These are phyloP conservation scores for Oostethus manadensis DNA, from an alignment of 2,113 vertebrate genomes.

Conservation along the genomic window DNA sequence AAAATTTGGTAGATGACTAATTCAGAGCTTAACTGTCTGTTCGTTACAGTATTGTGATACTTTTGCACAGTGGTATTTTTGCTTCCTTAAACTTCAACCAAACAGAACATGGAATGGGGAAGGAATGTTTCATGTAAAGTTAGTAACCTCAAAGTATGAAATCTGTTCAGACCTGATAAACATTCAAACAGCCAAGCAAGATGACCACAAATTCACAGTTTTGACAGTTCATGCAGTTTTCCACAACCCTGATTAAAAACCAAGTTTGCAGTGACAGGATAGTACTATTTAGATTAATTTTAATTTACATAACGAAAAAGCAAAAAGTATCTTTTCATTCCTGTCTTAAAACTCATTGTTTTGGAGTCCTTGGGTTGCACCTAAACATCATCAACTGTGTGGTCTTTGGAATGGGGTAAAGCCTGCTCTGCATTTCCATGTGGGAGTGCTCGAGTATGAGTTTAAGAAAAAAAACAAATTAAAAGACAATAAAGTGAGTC, in stretches of 20 bases:
- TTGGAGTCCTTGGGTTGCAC: neutral
- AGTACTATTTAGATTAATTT: neutral
- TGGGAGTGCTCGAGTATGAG: slow-evolving; percentile 3
- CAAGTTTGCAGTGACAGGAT: neutral
- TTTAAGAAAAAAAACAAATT: slow-evolving; percentile 2
- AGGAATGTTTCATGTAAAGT: neutral
- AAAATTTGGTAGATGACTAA: too few relatives aligned
- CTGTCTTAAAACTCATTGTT: slow-evolving; percentile 1
- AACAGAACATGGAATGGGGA: neutral
- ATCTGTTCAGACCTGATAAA: neutral
- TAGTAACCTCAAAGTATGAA: neutral
- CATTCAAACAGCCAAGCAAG: neutral
- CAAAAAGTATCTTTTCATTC: neutral
- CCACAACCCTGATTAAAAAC: neutral
- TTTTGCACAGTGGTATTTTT: neutral
- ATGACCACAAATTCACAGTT: neutral
- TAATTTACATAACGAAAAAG: too few relatives aligned
- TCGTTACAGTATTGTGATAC: neutral
- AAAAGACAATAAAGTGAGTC: slow-evolving; percentile 22
- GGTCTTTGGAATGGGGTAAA: slow-evolving; percentile 2
- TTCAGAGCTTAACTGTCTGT: too few relatives aligned
- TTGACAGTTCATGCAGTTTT: neutral
- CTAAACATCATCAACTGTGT: slow-evolving; percentile 1
- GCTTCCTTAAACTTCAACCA: neutral
- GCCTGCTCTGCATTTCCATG: slow-evolving; percentile 13